These are phyloP conservation scores for Thumatha senex DNA, from an alignment of 2,888 invertebrate genomes.

Conservation along the genomic window DNA sequence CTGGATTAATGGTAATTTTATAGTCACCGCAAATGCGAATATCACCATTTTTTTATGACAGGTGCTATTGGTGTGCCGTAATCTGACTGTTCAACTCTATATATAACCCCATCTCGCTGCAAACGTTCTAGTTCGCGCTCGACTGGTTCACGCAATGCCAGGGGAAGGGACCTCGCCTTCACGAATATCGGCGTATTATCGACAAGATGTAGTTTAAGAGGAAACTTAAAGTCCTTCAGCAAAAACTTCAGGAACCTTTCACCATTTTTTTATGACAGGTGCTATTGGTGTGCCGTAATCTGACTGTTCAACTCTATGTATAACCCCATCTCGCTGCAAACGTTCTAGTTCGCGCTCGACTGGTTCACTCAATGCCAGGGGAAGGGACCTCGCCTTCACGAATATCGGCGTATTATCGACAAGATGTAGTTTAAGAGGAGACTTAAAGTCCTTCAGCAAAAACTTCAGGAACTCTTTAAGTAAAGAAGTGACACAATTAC, in stretches of 20 bases:
- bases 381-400: too few relatives aligned
- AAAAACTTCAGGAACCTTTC: neutral
- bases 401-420: too few relatives aligned
- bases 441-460: too few relatives aligned
- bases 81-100: neutral
- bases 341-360: too few relatives aligned
- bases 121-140: neutral
- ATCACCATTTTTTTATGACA: neutral
- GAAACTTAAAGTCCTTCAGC: neutral
- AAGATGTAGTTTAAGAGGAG: too few relatives aligned
- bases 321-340: neutral
- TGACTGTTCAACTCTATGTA: neutral
- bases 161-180: too few relatives aligned
- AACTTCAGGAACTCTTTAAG: neutral
- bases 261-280: neutral
- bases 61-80: neutral
- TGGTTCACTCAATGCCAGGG: too few relatives aligned
- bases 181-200: too few relatives aligned
- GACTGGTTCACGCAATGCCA: too few relatives aligned
- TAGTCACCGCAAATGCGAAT: too few relatives aligned
- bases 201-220: too few relatives aligned
- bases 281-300: too few relatives aligned
- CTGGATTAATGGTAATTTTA: neutral
- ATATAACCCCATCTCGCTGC: neutral
- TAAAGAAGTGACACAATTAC: neutral